Percentiles rank a stretch among this genome's conserved stretches.
These are phyloP conservation scores for Stenchaetothrips biformis DNA, from an alignment of 2,888 invertebrate genomes.

Conservation along the genomic window DNA sequence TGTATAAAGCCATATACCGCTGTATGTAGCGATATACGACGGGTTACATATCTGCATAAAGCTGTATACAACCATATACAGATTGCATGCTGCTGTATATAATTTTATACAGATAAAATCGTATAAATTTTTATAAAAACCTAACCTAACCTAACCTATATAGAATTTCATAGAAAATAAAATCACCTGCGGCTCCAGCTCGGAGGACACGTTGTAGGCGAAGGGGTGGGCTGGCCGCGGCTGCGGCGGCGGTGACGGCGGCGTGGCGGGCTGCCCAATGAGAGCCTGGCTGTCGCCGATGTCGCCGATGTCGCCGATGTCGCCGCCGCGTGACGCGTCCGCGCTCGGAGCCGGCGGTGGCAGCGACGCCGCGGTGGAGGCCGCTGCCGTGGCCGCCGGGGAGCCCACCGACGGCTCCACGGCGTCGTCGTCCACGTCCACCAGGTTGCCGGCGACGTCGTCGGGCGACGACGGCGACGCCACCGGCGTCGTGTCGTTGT, in stretches of 20 bases:
- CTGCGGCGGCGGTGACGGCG: constrained; percentile 26
- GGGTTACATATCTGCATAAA: too few relatives aligned
- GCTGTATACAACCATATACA: too few relatives aligned
- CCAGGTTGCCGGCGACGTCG: constrained; percentile 1
- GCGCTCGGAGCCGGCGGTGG: constrained; percentile 15
- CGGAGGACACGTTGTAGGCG: constrained; percentile 35
- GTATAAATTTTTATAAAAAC: too few relatives aligned
- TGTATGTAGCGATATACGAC: too few relatives aligned
- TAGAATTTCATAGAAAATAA: too few relatives aligned
- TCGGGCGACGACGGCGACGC: constrained; percentile 17
- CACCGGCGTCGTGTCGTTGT: constrained; percentile 33
- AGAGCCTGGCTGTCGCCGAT: background rate
- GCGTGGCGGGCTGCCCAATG: constrained; percentile 3
- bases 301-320: background rate
- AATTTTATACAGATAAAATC: too few relatives aligned
- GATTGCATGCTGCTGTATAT: too few relatives aligned
- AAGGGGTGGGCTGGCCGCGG: constrained; percentile 27
- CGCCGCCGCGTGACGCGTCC: background rate
- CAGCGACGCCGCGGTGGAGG: background rate
- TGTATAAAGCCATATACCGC: too few relatives aligned
- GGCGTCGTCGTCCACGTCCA: constrained; percentile 8
- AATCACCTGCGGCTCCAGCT: constrained; percentile 35
- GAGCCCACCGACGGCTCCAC: background rate
- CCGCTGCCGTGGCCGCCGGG: background rate
- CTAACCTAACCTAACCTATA: too few relatives aligned